phyloP scores from a whole-genome alignment of 2,888 invertebrate genomes.

The Sarcophaga subvicina region DNA sequence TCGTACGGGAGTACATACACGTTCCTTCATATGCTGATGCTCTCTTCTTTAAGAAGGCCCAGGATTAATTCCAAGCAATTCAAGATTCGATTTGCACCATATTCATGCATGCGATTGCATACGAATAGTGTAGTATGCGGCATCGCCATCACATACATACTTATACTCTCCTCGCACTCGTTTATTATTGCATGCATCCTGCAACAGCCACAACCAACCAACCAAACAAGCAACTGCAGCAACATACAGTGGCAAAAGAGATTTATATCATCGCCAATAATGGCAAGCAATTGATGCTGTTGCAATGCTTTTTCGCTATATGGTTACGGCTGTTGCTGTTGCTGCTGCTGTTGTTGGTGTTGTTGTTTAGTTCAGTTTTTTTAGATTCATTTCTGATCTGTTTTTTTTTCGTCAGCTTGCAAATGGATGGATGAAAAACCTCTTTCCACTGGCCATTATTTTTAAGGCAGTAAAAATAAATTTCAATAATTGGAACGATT shows the following conservation, averaged over 20 bases:
- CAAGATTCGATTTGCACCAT: not conserved
- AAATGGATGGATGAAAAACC: conserved; percentile 33
- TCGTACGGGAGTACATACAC: not conserved
- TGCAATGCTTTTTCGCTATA: not conserved
- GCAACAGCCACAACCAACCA: not conserved
- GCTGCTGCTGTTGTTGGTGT: not conserved
- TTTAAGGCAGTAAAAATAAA: conserved; percentile 66
- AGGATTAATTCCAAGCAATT: not conserved
- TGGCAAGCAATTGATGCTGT: conserved; percentile 63
- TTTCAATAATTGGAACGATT: conserved; percentile 70
- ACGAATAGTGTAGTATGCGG: not conserved
- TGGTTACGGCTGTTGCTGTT: too few relatives aligned
- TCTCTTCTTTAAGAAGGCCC: not conserved
- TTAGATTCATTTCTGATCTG: not conserved
- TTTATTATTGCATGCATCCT: not conserved
- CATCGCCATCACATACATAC: not conserved
- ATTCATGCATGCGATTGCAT: not conserved
- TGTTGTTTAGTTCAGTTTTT: conserved; percentile 28
- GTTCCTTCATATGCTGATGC: not conserved
- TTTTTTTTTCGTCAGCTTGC: conserved; percentile 26
- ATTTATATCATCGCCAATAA: conserved; percentile 69
- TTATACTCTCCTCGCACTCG: not conserved
- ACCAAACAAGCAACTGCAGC: conserved; percentile 57
- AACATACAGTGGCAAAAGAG: conserved; percentile 67
- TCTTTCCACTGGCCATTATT: conserved; percentile 63